These are phyloP conservation scores for Bombus impatiens DNA, from an alignment of 1,140 invertebrate genomes.

Conservation along the genomic window DNA sequence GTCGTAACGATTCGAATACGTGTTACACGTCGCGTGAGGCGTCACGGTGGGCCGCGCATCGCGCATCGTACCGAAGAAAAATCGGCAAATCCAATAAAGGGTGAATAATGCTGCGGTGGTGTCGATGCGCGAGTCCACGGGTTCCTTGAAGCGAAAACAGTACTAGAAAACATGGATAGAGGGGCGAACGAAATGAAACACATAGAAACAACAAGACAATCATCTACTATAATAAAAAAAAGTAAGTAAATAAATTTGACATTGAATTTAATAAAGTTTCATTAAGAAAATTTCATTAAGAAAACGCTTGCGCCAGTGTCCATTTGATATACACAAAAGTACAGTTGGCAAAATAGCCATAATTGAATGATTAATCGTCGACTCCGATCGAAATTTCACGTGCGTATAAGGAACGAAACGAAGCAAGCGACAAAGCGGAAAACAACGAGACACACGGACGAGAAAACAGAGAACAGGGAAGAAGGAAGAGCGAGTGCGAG, in stretches of 20 bases:
- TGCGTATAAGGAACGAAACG: not conserved
- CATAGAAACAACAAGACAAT: too few relatives aligned
- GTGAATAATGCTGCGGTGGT: conserved; percentile 71
- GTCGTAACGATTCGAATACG: conserved; percentile 55
- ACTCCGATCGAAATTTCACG: not conserved
- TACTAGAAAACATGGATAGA: not conserved
- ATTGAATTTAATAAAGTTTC: not conserved
- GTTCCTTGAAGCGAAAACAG: not conserved
- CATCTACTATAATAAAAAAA: too few relatives aligned
- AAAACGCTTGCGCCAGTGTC: too few relatives aligned
- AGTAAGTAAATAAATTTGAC: not conserved
- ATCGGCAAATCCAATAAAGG: conserved; percentile 76
- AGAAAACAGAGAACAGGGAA: not conserved
- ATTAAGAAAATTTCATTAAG: too few relatives aligned
- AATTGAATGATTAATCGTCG: not conserved
- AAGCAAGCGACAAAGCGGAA: conserved; percentile 16
- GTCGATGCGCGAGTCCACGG: conserved; percentile 55
- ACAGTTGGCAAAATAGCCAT: not conserved
- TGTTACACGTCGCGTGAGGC: conserved; percentile 18
- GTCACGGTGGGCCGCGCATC: conserved; percentile 49
- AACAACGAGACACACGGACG: not conserved
- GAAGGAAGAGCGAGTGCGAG: not conserved
- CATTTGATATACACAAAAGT: too few relatives aligned
- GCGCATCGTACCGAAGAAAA: conserved; percentile 54
- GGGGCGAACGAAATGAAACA: not conserved